Conservation (phyloP, 1,140 invertebrate species). For the Brachionus asplanchnoidis region DNA sequence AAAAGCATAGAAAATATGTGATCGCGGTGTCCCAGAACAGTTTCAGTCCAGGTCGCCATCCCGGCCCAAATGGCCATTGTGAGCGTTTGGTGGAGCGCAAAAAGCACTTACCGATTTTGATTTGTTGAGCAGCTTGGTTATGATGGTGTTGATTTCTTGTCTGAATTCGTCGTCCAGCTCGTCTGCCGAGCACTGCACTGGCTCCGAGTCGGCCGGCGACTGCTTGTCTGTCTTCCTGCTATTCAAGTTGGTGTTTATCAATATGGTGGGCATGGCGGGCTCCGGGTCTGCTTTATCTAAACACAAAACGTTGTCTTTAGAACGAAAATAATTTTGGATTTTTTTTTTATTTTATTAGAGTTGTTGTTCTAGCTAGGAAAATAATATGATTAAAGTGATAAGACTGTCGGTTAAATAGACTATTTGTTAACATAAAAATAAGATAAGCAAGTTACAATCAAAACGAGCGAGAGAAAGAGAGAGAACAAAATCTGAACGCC, state of each 20-base stretch:
- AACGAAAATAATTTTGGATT: constrained; percentile 19
- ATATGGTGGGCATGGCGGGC: background rate
- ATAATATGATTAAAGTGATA: constrained; percentile 41
- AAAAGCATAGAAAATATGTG: background rate
- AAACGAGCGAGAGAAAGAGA: background rate
- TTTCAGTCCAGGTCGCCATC: background rate
- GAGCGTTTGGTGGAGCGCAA: background rate
- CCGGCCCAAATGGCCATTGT: background rate
- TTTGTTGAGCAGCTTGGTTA: constrained; percentile 7
- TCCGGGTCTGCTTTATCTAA: background rate
- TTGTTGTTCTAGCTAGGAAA: constrained; percentile 34
- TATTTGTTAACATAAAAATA: constrained; percentile 40
- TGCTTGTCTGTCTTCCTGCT: background rate
- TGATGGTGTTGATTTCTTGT: constrained; percentile 3
- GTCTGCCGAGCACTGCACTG: background rate
- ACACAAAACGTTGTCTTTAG: background rate
- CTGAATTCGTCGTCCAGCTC: constrained; percentile 18
- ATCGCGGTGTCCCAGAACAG: background rate
- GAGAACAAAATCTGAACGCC: constrained; percentile 13
- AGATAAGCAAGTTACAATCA: constrained; percentile 40
- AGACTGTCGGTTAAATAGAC: constrained; percentile 40
- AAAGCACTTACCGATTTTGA: background rate
- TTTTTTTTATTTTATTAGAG: background rate
- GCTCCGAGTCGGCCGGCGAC: background rate
- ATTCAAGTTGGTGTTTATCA: constrained; percentile 21